phyloP scores from a whole-genome alignment of 2,888 invertebrate genomes.

The Dryobotodes eremita region DNA sequence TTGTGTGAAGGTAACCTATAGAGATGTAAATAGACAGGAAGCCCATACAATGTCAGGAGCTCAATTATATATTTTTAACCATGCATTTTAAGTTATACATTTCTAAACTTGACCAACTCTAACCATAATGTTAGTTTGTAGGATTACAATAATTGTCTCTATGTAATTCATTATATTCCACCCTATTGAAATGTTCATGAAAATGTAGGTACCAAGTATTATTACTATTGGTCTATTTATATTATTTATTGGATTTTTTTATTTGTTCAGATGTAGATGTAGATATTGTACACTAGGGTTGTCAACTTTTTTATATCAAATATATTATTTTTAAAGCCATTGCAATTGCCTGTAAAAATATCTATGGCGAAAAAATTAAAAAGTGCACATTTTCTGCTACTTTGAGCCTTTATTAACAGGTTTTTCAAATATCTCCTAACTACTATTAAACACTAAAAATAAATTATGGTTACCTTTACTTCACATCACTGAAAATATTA shows the following conservation, averaged over 20 bases:
- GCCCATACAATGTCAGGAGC: conserved; percentile 85
- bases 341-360: no score
- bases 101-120: conserved; percentile 12
- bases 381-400: no score
- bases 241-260: conserved; percentile 54
- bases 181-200: background rate
- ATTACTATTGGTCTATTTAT: conserved; percentile 9
- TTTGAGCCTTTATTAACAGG: no score
- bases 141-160: background rate
- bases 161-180: background rate
- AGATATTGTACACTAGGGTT: conserved; percentile 61
- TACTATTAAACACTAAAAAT: no score
- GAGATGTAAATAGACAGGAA: conserved; percentile 89
- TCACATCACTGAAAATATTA: no score
- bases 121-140: background rate
- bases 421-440: no score
- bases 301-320: no score
- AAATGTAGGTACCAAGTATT: background rate
- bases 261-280: conserved; percentile 73
- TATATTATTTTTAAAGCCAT: no score
- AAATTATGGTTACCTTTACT: no score
- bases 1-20: conserved; percentile 87
- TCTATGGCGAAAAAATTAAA: no score
- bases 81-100: conserved; percentile 50
- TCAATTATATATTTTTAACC: conserved; percentile 69